Evolutionary conservation across 2,797 vertebrate species (phyloP), one percentile per base, ranked within the genome.

Genomic region (Chaenodraco wilsoni): DNA sequence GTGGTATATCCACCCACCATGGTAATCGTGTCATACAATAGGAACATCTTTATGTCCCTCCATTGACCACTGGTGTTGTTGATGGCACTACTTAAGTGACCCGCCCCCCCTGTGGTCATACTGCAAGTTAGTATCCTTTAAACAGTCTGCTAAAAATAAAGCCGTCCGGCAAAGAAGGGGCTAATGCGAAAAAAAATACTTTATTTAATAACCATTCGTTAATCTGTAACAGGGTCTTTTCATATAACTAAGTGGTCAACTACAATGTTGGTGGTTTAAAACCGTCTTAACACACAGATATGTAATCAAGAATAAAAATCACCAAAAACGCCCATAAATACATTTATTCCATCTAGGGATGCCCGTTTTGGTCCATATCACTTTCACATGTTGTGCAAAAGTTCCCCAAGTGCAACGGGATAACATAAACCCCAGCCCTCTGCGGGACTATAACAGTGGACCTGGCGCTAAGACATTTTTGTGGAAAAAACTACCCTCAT

Each of bases 81-180:
- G 50, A 61, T 23, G 1, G 40, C 57, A 17, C 67, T 73, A 58
- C 31, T 63, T 5, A 4, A 46, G 50, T 72, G 84, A 75, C 64
- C 76, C 84, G 52, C 84, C 87, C 82, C 68, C 56, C 1, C 60
- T 17, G 74, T 79, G 86, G 82, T 87, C 85, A 90, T 69, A 74
- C 77, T 40, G 66, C 31, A 77, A 82, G 74, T 84, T 66, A 48
- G 19, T 54, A 45, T 46, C 63, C 21, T 27, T 65, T 68, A 66
- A 33, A n/a, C 72, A 48, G 44, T 31, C 67, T 48, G 41, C 46
- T 43, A 13, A 62, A 27, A 74, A 86, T 71, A 68, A 87, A 74
- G 50, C 69, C 48, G 17, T 49, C 19, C 71, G 49, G 65, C 61
- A 68, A 66, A 48, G 37, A 72, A 44, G 11, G 31, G 50, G 52